Evolutionary conservation across 2,113 vertebrate species (phyloP).

Genomic region (Gallinago jamesoni): DNA sequence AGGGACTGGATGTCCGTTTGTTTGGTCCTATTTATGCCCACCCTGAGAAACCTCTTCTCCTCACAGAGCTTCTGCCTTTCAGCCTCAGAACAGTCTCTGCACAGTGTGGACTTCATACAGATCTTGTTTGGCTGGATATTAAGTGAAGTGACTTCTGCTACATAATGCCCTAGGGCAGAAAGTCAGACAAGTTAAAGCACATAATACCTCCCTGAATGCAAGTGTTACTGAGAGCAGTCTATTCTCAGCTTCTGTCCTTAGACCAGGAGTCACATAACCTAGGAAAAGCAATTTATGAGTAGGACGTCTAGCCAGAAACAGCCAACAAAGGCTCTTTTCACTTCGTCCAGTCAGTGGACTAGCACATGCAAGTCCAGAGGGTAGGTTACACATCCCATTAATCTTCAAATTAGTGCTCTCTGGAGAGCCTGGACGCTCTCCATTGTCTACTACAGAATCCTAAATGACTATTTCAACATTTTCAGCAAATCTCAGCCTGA

Average conservation of each 20-base stretch:
- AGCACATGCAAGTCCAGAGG: not conserved
- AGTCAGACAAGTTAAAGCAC: not conserved
- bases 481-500: not conserved
- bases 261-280: not conserved
- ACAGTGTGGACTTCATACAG: not conserved
- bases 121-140: not conserved
- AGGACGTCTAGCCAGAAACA: not conserved
- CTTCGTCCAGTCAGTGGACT: not conserved
- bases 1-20: not conserved
- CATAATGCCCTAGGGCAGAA: not conserved
- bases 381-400: not conserved
- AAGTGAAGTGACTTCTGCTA: not conserved
- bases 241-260: not conserved
- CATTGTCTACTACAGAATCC: not conserved
- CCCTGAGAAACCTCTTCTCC: not conserved
- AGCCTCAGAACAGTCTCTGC: not conserved
- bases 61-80: not conserved
- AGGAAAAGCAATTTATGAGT: not conserved
- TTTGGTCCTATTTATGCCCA: not conserved
- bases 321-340: not conserved
- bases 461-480: not conserved
- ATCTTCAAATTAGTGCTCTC: not conserved
- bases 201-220: not conserved
- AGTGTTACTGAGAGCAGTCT: not conserved
- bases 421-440: not conserved